Evolutionary conservation across 2,888 invertebrate species (phyloP).

Genomic region (Caenorhabditis doughertyi): DNA sequence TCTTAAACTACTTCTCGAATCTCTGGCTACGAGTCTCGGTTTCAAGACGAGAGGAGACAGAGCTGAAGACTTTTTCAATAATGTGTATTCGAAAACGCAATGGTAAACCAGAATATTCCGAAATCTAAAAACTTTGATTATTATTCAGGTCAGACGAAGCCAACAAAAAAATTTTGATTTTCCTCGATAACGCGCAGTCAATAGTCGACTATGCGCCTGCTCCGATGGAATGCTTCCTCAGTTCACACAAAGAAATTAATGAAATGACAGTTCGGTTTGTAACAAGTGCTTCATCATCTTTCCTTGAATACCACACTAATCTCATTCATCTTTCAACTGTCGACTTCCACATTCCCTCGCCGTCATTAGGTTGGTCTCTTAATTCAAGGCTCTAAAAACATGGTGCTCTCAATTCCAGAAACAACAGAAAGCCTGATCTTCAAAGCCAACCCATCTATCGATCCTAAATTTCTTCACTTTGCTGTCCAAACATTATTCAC

Average conservation of each 20-base stretch:
- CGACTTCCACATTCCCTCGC: conserved; percentile 41
- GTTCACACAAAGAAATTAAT: conserved; percentile 47
- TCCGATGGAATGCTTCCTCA: conserved; percentile 51
- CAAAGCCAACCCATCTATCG: conserved; percentile 20
- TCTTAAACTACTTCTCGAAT: conserved; percentile 44
- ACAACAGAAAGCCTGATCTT: conserved; percentile 32
- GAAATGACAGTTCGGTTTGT: conserved; percentile 59
- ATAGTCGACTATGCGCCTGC: conserved; percentile 49
- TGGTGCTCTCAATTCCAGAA: too few species aligned
- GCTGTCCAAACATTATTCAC: conserved; percentile 29
- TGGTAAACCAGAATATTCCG: conserved; percentile 13
- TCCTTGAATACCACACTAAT: conserved; percentile 47
- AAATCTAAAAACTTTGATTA: neutral
- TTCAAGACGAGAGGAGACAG: conserved; percentile 50
- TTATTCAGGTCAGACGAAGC: conserved; percentile 35
- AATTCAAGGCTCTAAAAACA: too few species aligned
- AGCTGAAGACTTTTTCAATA: conserved; percentile 46
- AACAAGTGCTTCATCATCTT: conserved; percentile 51
- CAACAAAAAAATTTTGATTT: conserved; percentile 48
- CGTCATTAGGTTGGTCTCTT: neutral
- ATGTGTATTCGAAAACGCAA: conserved; percentile 21
- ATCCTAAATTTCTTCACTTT: conserved; percentile 37
- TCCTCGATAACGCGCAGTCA: conserved; percentile 59
- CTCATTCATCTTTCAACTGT: conserved; percentile 36
- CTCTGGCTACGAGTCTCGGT: conserved; percentile 37